Base-by-base conservation (phyloP, 1,140 invertebrate genomes). In the Thaumatotibia leucotreta region DNA sequence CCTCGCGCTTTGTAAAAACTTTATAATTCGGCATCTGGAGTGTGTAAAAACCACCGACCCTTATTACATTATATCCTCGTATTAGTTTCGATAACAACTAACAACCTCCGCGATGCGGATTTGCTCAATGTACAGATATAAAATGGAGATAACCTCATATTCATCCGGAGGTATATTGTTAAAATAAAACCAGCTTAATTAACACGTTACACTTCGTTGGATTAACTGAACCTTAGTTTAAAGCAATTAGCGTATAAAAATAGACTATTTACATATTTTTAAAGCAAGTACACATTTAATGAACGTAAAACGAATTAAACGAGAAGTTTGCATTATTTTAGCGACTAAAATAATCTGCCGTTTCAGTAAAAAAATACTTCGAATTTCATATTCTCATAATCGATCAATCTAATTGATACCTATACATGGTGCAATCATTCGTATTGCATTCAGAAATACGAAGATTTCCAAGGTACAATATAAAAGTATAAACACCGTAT, bases 121-220 rank as follows among this genome's bases (percentile, higher is more conserved):
- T 63, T 58, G 31, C 61, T 52, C 61, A 65, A 67, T 66, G 35
- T 58, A 58, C 68, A 69, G 70, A 75, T 72, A 10, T 50, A 52
- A 62, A 65, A 67, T 45, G 5, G 45, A 71, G 77, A 80, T 80
- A 72, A 69, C 79, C 79, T 75, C 70, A 74, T 77, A 81, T 77
- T 69, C 79, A 79, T 79, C 77, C 73, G 75, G 52, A 24, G 22
- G 10, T 4, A 58, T 58, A 58, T 58, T 58, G 52, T 58, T 58
- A 27, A 58, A 58, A 58, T 58, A 68, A 66, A 71, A 24, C 50
- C 52, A 70, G 66, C 72, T 61, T 49, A 31, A 63, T 66, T 69
- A 66, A 69, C 67, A 69, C 66, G 73, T 68, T 62, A 22, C 33
- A 24, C 50, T 24, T 3, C 11, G 50, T 24, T 54, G 50, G 23